A percentile compares a stretch with the other conserved stretches of the same genome.
phyloP scores from a whole-genome alignment of 2,888 invertebrate species.

The Limenitis arthemis region DNA sequence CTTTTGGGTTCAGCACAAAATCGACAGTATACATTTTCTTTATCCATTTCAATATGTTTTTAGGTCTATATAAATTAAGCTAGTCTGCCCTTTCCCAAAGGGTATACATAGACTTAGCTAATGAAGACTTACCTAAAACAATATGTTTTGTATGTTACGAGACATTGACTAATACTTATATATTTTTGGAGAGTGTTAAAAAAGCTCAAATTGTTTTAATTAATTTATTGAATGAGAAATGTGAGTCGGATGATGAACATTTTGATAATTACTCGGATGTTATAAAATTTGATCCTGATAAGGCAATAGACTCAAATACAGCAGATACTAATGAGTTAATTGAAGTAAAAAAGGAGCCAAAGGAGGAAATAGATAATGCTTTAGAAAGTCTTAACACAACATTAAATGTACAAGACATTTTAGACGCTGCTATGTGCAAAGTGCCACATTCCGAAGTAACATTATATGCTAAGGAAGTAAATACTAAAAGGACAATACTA shows the following conservation, averaged over 20 bases:
- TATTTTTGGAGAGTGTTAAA: constrained; percentile 46
- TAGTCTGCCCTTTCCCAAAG: too few relatives aligned
- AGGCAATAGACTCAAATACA: constrained; percentile 24
- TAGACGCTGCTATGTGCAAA: constrained; percentile 47
- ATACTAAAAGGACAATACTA: constrained; percentile 36
- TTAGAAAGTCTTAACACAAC: constrained; percentile 19
- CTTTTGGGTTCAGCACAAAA: constrained; percentile 51
- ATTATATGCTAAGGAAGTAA: constrained; percentile 50
- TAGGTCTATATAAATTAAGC: too few relatives aligned
- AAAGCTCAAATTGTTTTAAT: constrained; percentile 42
- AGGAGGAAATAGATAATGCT: constrained; percentile 38
- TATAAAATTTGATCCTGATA: constrained; percentile 12
- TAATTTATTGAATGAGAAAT: constrained; percentile 36
- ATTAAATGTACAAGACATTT: constrained; percentile 47
- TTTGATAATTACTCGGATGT: constrained; percentile 37
- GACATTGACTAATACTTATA: constrained; percentile 47
- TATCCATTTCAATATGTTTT: constrained; percentile 31
- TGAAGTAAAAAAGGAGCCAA: constrained; percentile 45
- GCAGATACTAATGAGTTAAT: constrained; percentile 15
- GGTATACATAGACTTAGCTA: constrained; percentile 48
- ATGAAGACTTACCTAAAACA: constrained; percentile 46
- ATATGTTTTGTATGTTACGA: constrained; percentile 55
- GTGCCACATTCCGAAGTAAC: constrained; percentile 36
- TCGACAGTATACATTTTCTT: constrained; percentile 44
- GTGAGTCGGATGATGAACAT: constrained; percentile 42